Evolutionary conservation across 2,113 vertebrate species (phyloP).

Genomic region (Paralichthys olivaceus): DNA sequence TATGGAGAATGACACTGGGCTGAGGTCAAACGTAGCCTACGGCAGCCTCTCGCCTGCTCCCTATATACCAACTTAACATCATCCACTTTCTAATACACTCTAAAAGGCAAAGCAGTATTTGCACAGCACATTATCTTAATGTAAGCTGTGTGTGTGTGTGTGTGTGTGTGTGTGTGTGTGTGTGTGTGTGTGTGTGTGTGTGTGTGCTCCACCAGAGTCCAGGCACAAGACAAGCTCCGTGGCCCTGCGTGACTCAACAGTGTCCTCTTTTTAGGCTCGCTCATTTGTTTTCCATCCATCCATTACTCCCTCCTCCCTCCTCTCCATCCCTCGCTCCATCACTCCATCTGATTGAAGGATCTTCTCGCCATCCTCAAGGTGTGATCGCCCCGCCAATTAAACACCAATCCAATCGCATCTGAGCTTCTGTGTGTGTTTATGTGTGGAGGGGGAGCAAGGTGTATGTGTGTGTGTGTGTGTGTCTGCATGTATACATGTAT

Average conservation of each 20-base stretch:
- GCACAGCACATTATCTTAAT: constrained; percentile 74
- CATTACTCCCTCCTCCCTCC: constrained; percentile 69
- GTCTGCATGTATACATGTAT: constrained; percentile 76
- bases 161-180: constrained; percentile 53
- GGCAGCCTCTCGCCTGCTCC: constrained; percentile 43
- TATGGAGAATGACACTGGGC: constrained; percentile 66
- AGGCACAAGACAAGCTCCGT: constrained; percentile 39
- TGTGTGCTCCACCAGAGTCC: constrained; percentile 8
- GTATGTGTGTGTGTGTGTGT: constrained; percentile 83
- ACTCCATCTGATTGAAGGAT: constrained; percentile 81
- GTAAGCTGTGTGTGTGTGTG: constrained; percentile 62
- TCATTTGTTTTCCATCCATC: constrained; percentile 72
- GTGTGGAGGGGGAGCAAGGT: constrained; percentile 82
- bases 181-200: neutral
- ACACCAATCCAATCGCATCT: constrained; percentile 93
- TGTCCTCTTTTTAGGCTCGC: constrained; percentile 74
- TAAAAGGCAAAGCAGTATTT: constrained; percentile 72
- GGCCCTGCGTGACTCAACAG: constrained; percentile 55
- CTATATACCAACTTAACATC: constrained; percentile 74
- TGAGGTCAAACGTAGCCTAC: constrained; percentile 66
- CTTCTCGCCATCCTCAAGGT: constrained; percentile 78
- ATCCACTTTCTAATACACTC: constrained; percentile 74
- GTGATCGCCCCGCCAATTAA: constrained; percentile 83
- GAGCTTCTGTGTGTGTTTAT: constrained; percentile 87
- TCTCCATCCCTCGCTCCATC: constrained; percentile 72